phyloP scores from a whole-genome alignment of 1,140 invertebrate species.

The Plodia interpunctella region DNA sequence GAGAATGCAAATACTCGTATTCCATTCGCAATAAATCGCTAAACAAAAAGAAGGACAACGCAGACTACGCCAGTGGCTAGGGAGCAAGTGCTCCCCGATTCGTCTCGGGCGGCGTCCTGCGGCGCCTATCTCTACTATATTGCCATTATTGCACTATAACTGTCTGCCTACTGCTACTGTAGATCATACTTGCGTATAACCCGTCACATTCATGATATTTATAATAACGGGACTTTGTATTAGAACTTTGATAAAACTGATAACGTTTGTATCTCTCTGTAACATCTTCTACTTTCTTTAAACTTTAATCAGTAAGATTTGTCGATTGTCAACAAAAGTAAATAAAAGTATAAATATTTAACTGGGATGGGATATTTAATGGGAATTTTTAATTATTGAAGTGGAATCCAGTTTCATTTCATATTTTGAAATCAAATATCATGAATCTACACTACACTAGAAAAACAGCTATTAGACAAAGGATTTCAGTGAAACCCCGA shows the following conservation, averaged over 20 bases:
- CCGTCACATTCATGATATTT: slow-evolving; percentile 35
- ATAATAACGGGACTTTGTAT: slow-evolving; percentile 22
- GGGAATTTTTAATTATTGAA: too few relatives aligned
- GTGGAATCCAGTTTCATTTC: too few relatives aligned
- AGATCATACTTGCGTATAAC: slow-evolving; percentile 46
- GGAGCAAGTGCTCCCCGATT: slow-evolving; percentile 27
- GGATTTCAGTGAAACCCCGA: too few relatives aligned
- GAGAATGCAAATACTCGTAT: slow-evolving; percentile 14
- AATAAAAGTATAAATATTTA: too few relatives aligned
- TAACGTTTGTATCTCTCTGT: not conserved
- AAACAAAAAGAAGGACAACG: slow-evolving; percentile 31
- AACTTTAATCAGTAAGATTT: too few relatives aligned
- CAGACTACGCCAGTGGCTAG: slow-evolving; percentile 10
- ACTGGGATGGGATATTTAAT: too few relatives aligned
- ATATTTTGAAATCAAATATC: too few relatives aligned
- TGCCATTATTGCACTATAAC: slow-evolving; percentile 48
- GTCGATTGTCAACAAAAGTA: too few relatives aligned
- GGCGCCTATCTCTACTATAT: slow-evolving; percentile 46
- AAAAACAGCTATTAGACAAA: too few relatives aligned
- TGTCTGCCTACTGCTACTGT: slow-evolving; percentile 43
- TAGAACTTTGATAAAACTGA: not conserved
- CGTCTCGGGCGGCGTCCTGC: slow-evolving; percentile 35
- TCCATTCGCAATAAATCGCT: slow-evolving; percentile 39
- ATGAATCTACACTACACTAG: too few relatives aligned
- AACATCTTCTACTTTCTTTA: too few relatives aligned